Evolutionary conservation across 2,113 vertebrate species (phyloP).

Genomic region (Trichomycterus rosablanca): DNA sequence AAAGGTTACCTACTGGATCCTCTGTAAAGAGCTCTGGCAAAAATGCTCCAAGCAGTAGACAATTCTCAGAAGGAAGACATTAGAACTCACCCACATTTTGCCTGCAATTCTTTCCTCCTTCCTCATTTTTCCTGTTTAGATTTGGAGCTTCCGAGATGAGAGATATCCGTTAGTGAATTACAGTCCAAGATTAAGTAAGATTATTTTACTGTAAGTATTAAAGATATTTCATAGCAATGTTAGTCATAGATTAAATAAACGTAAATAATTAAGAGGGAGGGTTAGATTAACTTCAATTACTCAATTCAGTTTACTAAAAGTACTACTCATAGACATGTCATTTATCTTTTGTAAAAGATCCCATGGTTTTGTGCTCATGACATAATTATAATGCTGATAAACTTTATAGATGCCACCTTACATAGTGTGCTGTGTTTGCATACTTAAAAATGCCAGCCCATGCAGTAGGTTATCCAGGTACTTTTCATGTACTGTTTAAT

Average conservation of each 20-base stretch:
- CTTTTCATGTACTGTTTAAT: no score
- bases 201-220: no score
- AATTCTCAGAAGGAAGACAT: conserved; percentile 26
- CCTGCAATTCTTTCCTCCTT: neutral
- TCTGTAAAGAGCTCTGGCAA: neutral
- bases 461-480: no score
- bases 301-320: conserved; percentile 28
- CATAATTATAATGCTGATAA: no score
- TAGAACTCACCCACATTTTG: conserved; percentile 28
- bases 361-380: neutral
- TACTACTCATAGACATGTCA: conserved; percentile 20
- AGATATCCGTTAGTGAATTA: conserved; percentile 42
- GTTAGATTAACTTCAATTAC: conserved; percentile 20
- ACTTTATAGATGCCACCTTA: no score
- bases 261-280: conserved; percentile 9
- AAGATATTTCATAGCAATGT: no score
- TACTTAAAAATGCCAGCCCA: no score
- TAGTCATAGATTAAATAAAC: conserved; percentile 42
- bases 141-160: conserved; percentile 34
- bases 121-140: conserved; percentile 49
- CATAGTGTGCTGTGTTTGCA: no score
- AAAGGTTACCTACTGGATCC: no score
- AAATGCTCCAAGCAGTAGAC: neutral
- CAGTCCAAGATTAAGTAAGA: no score
- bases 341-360: conserved; percentile 1